Conservation (phyloP, 2,888 invertebrate species). For the Allacma fusca region DNA sequence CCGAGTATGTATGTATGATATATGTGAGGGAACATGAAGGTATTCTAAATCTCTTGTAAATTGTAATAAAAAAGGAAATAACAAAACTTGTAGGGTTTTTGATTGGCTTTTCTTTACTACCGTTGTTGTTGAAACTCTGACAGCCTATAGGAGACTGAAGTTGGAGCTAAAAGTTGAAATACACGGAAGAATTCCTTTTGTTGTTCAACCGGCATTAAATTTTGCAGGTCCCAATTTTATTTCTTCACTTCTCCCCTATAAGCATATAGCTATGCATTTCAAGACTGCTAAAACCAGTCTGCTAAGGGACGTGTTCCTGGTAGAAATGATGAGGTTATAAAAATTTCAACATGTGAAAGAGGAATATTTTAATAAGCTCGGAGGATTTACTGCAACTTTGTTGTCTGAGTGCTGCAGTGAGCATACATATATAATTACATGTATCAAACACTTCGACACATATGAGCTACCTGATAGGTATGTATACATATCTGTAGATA, state of each 20-base stretch:
- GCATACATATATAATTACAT: neutral
- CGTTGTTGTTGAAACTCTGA: neutral
- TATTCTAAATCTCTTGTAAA: slow-evolving; percentile 9
- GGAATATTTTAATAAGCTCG: slow-evolving; percentile 1
- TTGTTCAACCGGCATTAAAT: slow-evolving; percentile 9
- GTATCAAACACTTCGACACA: no score
- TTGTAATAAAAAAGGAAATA: slow-evolving; percentile 14
- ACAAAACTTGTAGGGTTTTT: slow-evolving; percentile 9
- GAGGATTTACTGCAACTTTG: neutral
- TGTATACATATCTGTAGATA: no score
- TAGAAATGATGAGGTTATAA: slow-evolving; percentile 16
- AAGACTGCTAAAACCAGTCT: slow-evolving; percentile 3
- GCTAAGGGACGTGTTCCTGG: neutral
- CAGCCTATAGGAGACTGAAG: neutral
- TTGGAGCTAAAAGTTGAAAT: neutral
- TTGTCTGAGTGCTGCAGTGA: neutral
- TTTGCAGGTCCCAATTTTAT: slow-evolving; percentile 6
- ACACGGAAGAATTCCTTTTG: neutral
- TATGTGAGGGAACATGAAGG: neutral
- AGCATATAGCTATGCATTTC: neutral
- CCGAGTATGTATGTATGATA: neutral
- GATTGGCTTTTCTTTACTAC: slow-evolving; percentile 12
- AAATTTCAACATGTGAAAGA: slow-evolving; percentile 8
- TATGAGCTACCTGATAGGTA: no score
- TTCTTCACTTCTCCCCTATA: neutral